A percentile compares a stretch with the other conserved stretches of the same genome.
Conservation (phyloP, 1,140 invertebrate genomes). For the Trichonephila inaurata region DNA sequence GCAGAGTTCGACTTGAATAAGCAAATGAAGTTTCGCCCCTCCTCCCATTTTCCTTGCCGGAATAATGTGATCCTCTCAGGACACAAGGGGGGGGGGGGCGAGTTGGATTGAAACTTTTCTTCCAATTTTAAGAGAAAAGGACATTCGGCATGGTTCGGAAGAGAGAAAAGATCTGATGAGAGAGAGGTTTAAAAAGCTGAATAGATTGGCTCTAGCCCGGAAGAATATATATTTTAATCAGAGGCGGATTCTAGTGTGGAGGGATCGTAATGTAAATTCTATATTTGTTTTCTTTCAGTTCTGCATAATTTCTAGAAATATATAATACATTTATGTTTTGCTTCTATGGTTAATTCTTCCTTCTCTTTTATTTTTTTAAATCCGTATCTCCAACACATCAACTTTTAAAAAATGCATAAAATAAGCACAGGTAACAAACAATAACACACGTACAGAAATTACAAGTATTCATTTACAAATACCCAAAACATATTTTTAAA, state of each 20-base stretch:
- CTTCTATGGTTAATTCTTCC: too few species aligned
- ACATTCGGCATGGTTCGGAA: neutral
- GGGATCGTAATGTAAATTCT: too few species aligned
- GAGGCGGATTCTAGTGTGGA: neutral
- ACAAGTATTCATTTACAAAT: too few species aligned
- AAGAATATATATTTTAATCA: neutral
- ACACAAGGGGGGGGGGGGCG: neutral
- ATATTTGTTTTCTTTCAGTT: too few species aligned
- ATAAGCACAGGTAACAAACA: too few species aligned
- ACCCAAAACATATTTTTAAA: too few species aligned
- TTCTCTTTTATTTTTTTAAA: too few species aligned
- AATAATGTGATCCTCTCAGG: slow-evolving; percentile 59
- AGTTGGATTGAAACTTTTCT: slow-evolving; percentile 33
- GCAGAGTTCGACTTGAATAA: slow-evolving; percentile 57
- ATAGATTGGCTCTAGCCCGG: neutral
- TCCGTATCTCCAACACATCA: too few species aligned
- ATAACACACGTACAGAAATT: too few species aligned
- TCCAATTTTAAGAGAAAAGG: slow-evolving; percentile 26
- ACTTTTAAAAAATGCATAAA: too few species aligned
- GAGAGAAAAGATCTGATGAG: neutral
- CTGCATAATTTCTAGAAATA: too few species aligned
- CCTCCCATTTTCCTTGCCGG: neutral
- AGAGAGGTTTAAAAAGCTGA: neutral
- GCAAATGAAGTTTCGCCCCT: slow-evolving; percentile 68
- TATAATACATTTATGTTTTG: too few species aligned